Base-by-base conservation (phyloP, 1,140 invertebrate genomes). In the Nasonia giraulti region DNA sequence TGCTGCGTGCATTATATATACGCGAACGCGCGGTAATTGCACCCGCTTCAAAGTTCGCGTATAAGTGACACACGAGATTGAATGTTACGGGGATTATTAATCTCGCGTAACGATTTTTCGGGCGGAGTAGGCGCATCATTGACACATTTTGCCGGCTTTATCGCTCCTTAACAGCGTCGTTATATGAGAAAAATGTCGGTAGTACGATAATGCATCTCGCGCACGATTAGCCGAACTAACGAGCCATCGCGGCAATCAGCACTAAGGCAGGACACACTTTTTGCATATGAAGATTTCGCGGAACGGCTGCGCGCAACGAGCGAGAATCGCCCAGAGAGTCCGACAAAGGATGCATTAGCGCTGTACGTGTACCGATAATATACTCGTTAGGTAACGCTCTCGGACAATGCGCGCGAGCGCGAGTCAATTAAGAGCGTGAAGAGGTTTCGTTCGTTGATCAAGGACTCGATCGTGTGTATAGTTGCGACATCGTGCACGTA, bases 371-470 rank as follows among this genome's bases (percentile, higher is more conserved):
- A 37, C 33, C 2, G 33, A 37, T 6, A 27, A 27, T 27, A 27
- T 27, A 37, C 33, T 37, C 80, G 55, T 82, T 82, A 82, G 80
- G 47, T 82, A 82, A 82, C n/a, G 74, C 37, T 2, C 1, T 14
- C 31, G 31, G 27, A 84, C 62, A 79, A 84, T 79, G 33, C 2
- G 33, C 33, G 66, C n/a, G 33, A 3, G 66, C n/a, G n/a, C n/a
- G n/a, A n/a, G n/a, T n/a, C n/a, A n/a, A n/a, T n/a, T n/a, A n/a
- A n/a, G n/a, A n/a, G n/a, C n/a, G n/a, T n/a, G 76, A 73, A 84
- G 82, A 78, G 73, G 82, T 84, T 79, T 79, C 62, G 47, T 73
- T 33, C 40, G 37, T 27, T 40, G 69, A 80, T 80, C 78, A 85
- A 81, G 79, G 55, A 76, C 79, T 40, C 14, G 40, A 23, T 37